Evolutionary conservation across 1,140 invertebrate genomes (phyloP), one percentile per base, ranked within the genome.

Genomic region (Drosophila bocqueti): DNA sequence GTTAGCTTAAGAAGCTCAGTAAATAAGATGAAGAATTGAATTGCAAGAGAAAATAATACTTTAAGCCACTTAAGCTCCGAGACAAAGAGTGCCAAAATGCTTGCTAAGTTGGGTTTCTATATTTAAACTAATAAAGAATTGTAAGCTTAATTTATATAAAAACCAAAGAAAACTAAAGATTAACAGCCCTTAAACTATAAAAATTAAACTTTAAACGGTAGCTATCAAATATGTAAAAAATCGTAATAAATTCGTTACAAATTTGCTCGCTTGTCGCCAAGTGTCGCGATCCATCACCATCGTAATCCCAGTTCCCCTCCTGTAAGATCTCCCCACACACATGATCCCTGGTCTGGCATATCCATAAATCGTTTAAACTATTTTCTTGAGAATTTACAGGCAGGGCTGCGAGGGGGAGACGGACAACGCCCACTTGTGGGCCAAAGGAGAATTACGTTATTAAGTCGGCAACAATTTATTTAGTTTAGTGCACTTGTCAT

Each of bases 401-500:
- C 16, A 18, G 24, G 10, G n/a, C 46, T 16, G 13, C 24, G 24
- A 13, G 18, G 9, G 64, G 34, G 24, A 34, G 50, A 31, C 47
- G 63, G 61, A 47, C 63, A 54, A 59, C 84, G 65, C 80, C 80
- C 81, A 87, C 83, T 79, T 86, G 83, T 78, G 72, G 77, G 42
- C 55, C 73, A 60, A 46, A 75, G 38, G 46, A 42, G 76, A 78
- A 83, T 78, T 83, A 83, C 69, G 79, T 82, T 86, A 86, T 82
- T 81, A 86, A 85, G 74, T 49, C 83, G 65, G 58, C 82, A 75
- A 86, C 83, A 86, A 85, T 85, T 89, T 87, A 89, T 87, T 83
- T 84, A 87, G 84, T 87, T 89, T 89, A 83, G 63, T 83, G 80
- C 84, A 86, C 79, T 87, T 87, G 83, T 80, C 83, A 86, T 87